These are phyloP conservation scores for Coregonus clupeaformis DNA, from an alignment of 2,113 vertebrate genomes.

Conservation along the genomic window DNA sequence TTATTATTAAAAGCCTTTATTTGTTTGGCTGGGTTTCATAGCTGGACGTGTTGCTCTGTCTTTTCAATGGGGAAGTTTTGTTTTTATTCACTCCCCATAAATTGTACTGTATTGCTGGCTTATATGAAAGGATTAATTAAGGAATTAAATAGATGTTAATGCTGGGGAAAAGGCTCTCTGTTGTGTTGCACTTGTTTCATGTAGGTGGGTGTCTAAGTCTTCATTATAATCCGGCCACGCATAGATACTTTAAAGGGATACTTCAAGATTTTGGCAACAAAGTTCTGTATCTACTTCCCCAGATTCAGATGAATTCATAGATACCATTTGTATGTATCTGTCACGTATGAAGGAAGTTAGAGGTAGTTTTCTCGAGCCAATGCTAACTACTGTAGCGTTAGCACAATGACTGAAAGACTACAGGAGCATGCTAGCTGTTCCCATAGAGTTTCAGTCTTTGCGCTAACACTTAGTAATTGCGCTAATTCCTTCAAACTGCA, in stretches of 20 bases:
- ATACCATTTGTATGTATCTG: no score
- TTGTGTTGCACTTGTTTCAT: conserved; percentile 64
- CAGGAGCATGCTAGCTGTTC: no score
- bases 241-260: conserved; percentile 22
- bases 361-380: no score
- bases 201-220: conserved; percentile 44
- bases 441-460: no score
- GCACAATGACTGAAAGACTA: no score
- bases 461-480: no score
- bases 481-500: no score
- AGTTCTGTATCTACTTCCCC: no score
- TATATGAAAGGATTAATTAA: conserved; percentile 67
- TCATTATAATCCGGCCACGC: conserved; percentile 49
- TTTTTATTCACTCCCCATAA: conserved; percentile 52
- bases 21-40: background rate
- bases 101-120: conserved; percentile 64
- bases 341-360: no score
- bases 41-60: background rate
- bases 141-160: conserved; percentile 68
- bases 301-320: no score
- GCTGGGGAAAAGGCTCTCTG: conserved; percentile 43
- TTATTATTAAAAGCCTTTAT: background rate
- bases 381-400: no score
- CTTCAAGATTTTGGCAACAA: no score
- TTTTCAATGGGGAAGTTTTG: conserved; percentile 23